A percentile compares a stretch with the other conserved stretches of the same genome.
These are phyloP conservation scores for Darevskia mixta DNA, from an alignment of 2,797 vertebrate genomes.

Conservation along the genomic window DNA sequence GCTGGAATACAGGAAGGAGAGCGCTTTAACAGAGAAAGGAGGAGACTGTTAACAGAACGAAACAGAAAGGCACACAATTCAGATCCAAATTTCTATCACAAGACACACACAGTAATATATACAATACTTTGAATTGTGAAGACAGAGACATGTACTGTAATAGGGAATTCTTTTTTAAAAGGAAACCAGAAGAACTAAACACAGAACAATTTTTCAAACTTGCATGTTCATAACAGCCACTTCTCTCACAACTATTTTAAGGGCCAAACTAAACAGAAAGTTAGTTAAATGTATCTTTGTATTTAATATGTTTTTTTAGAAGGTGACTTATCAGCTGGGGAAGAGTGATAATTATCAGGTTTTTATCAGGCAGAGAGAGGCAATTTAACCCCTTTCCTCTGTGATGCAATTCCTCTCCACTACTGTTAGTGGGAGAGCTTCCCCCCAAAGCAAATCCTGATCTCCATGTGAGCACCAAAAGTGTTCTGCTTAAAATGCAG, in stretches of 20 bases:
- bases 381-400: background rate
- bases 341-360: background rate
- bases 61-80: constrained; percentile 54
- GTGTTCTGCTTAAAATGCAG: constrained; percentile 11
- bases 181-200: constrained; percentile 39
- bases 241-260: background rate
- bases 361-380: background rate
- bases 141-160: constrained; percentile 17
- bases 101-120: constrained; percentile 55
- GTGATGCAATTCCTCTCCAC: background rate
- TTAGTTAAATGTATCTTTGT: background rate
- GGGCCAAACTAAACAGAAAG: background rate
- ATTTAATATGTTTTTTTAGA: background rate
- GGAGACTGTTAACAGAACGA: constrained; percentile 80
- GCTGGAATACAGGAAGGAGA: constrained; percentile 94
- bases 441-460: background rate
- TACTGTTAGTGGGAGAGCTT: fast-evolving
- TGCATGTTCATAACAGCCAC: background rate
- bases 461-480: background rate
- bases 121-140: constrained; percentile 30
- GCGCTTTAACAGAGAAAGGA: constrained; percentile 90
- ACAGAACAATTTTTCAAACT: constrained; percentile 18
- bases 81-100: constrained; percentile 26
- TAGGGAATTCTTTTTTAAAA: background rate
- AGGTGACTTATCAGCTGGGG: background rate